Percentiles rank a stretch among this genome's conserved stretches.
These are phyloP conservation scores for Xyrichtys novacula DNA, from an alignment of 2,797 vertebrate genomes.

Conservation along the genomic window DNA sequence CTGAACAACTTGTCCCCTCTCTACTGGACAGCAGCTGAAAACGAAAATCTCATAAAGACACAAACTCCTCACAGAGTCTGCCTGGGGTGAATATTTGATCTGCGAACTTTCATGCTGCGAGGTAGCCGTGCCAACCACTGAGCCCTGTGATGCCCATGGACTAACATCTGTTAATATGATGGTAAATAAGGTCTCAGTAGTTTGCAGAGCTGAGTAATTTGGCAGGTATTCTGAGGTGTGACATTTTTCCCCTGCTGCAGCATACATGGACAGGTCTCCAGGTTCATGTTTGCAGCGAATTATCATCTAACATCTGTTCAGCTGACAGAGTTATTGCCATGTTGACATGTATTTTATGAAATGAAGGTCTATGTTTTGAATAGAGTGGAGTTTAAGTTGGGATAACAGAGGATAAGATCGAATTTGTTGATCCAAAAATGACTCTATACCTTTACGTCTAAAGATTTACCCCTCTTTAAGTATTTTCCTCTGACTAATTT, in stretches of 20 bases:
- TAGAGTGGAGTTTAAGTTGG: too few relatives aligned
- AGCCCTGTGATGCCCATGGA: constrained; percentile 22
- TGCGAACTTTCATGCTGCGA: constrained; percentile 26
- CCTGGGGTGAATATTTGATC: constrained; percentile 12
- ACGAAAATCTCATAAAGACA: constrained; percentile 5
- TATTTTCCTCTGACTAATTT: too few relatives aligned
- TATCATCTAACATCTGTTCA: too few relatives aligned
- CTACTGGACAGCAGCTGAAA: not conserved
- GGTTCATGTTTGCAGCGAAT: not conserved
- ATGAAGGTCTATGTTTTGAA: too few relatives aligned
- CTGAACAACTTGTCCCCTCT: not conserved
- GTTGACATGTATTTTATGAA: too few relatives aligned
- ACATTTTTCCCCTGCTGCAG: constrained; percentile 14
- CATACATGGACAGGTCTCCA: not conserved
- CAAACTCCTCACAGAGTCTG: not conserved
- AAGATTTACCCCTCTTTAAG: too few relatives aligned
- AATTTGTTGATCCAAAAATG: too few relatives aligned
- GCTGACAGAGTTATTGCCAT: too few relatives aligned
- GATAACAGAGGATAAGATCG: too few relatives aligned
- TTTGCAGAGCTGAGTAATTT: constrained; percentile 9
- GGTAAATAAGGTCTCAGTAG: constrained; percentile 15
- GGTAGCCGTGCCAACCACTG: constrained; percentile 21
- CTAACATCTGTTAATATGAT: constrained; percentile 40
- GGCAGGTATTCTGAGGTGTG: constrained; percentile 11
- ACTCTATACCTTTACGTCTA: too few relatives aligned